These are phyloP conservation scores for Luffia ferchaultella DNA, from an alignment of 2,888 invertebrate species.

Conservation along the genomic window DNA sequence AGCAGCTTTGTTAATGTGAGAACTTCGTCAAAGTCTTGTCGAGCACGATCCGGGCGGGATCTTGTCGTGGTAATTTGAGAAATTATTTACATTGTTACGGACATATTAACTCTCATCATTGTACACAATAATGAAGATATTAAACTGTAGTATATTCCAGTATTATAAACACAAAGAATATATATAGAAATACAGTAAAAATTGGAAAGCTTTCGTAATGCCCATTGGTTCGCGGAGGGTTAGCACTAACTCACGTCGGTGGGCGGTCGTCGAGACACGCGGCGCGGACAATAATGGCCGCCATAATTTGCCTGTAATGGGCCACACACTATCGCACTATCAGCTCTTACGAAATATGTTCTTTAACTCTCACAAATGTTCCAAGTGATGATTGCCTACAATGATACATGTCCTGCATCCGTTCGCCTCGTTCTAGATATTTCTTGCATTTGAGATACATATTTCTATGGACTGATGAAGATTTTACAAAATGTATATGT, in stretches of 20 bases:
- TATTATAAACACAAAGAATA: not conserved
- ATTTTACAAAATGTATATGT: too few species aligned
- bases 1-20: conserved; percentile 49
- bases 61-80: conserved; percentile 11
- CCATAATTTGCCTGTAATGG: conserved; percentile 62
- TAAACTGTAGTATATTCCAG: not conserved
- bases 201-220: conserved; percentile 19
- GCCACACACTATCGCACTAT: conserved; percentile 62
- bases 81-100: not conserved
- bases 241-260: conserved; percentile 40
- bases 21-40: conserved; percentile 42
- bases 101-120: not conserved
- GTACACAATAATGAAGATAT: not conserved
- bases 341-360: conserved; percentile 58
- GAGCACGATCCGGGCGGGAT: conserved; percentile 24
- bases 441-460: too few species aligned
- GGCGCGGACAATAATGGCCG: conserved; percentile 54
- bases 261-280: conserved; percentile 33
- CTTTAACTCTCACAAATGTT: conserved; percentile 35
- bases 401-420: too few species aligned
- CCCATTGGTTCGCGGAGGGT: conserved; percentile 46
- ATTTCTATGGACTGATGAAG: too few species aligned
- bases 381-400: conserved; percentile 9
- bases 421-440: too few species aligned
- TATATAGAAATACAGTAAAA: not conserved